Evolutionary conservation across 2,797 vertebrate genomes (phyloP), one percentile per base, ranked within the genome.

Genomic region (Phalloptychus januarius): DNA sequence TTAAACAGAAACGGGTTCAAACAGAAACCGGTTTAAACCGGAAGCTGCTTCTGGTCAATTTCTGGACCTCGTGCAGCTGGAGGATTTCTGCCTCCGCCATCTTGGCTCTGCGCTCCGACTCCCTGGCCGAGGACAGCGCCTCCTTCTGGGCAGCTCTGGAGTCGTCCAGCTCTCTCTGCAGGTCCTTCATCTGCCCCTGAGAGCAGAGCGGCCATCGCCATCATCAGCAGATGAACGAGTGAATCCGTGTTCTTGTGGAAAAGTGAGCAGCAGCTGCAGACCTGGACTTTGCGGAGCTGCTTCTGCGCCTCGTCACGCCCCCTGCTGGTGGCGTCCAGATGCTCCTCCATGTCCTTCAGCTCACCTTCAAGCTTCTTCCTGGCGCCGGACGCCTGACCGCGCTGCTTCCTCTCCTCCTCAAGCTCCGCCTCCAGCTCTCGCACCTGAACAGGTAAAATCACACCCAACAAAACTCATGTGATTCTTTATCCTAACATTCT

Each of bases 311-410:
- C 98, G 1, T 99, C 98, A 4, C 98, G 93, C 25, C 94, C 97
- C 86, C 98, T 97, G 88, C 93, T 93, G 78, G 96, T 95, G 2
- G 96, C 96, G 86, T 99, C 98, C 33, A 96, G 94, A 82, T 98
- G 98, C 33, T 97, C 96, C 91, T 99, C 98, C 83, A 96, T 89
- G 86, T 99, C 97, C 81, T 97, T 99, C 38, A 98, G 82, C 72
- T 99, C 98, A 44, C 97, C 97, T 87, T 99, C 98, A 85, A 99
- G 88, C 94, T 99, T 99, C 95, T 99, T 99, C 92, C 96, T 99
- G 74, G 96, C 94, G 0, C 97, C 97, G 0, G 94, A 93, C 0
- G 96, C 95, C 79, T 95, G 86, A 33, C 94, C 93, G 7, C 97
- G 96, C 85, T 99, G 98, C 91, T 98, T 99, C 52, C 96, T 92